Evolutionary conservation across 1,140 invertebrate genomes (phyloP).

Genomic region (Pentalonia nigronervosa): DNA sequence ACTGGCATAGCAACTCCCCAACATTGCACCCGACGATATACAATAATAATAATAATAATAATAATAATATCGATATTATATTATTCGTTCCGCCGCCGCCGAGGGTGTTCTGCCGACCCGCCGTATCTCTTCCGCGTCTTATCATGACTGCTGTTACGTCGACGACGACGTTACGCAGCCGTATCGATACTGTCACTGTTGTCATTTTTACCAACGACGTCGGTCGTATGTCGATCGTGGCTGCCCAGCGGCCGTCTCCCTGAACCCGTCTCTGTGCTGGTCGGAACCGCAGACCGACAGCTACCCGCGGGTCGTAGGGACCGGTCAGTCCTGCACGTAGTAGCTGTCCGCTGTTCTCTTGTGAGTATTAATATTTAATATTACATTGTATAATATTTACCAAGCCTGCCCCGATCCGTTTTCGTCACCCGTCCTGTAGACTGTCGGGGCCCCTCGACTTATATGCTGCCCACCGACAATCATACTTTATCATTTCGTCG

Average conservation of each 20-base stretch:
- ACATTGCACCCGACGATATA: not conserved
- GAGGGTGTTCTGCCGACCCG: not conserved
- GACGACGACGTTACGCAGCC: not conserved
- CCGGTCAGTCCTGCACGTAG: too few species aligned
- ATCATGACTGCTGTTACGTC: slow-evolving; percentile 18
- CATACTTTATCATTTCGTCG: not conserved
- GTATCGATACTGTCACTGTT: not conserved
- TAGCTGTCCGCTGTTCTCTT: too few species aligned
- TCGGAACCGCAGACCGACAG: not conserved
- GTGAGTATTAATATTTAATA: not conserved
- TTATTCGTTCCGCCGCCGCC: not conserved
- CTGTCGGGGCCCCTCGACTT: not conserved
- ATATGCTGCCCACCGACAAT: not conserved
- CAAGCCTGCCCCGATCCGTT: not conserved
- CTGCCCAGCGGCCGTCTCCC: not conserved
- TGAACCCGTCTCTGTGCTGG: not conserved
- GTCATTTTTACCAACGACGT: not conserved
- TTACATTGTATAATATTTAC: not conserved
- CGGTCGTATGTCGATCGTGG: not conserved
- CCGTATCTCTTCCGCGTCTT: not conserved
- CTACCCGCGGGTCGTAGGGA: not conserved
- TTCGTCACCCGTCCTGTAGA: not conserved
- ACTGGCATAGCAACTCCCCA: not conserved
- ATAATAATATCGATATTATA: not conserved
- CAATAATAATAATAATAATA: not conserved